phyloP scores from a whole-genome alignment of 2,888 invertebrate species.

The Pomacea canaliculata region DNA sequence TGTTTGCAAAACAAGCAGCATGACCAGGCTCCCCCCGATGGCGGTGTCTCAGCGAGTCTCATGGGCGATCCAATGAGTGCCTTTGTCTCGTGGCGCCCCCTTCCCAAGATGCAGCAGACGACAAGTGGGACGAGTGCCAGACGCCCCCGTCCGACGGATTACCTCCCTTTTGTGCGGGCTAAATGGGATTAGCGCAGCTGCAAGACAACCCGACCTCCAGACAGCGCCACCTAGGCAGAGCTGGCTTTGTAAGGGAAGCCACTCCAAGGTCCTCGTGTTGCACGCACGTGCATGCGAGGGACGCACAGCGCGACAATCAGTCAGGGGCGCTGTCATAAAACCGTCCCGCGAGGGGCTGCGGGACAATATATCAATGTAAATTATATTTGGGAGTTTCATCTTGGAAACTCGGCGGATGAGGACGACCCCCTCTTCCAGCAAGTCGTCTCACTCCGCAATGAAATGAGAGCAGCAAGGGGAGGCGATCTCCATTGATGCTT shows the following conservation, averaged over 20 bases:
- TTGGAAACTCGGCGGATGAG: constrained; percentile 27
- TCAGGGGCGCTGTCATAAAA: constrained; percentile 32
- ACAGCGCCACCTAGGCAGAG: constrained; percentile 1
- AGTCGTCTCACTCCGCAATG: not conserved
- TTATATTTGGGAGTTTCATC: constrained; percentile 38
- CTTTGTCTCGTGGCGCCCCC: not conserved
- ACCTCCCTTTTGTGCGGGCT: not conserved
- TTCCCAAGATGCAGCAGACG: constrained; percentile 1
- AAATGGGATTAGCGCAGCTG: constrained; percentile 15
- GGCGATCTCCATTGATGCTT: constrained; percentile 3
- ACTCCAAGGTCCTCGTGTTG: constrained; percentile 16
- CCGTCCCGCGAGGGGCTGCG: constrained; percentile 7
- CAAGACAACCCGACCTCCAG: not conserved
- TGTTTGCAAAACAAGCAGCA: too few relatives aligned
- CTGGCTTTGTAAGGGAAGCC: constrained; percentile 3
- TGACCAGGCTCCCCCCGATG: too few relatives aligned
- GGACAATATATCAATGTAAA: constrained; percentile 39
- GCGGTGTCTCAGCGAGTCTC: too few relatives aligned
- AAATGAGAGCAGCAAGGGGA: not conserved
- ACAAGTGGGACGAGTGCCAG: not conserved
- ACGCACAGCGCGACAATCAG: constrained; percentile 23
- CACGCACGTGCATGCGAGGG: constrained; percentile 21
- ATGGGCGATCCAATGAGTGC: not conserved
- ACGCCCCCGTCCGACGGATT: not conserved
- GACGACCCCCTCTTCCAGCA: not conserved